Evolutionary conservation across 2,113 vertebrate genomes (phyloP).

Genomic region (Micromys minutus): DNA sequence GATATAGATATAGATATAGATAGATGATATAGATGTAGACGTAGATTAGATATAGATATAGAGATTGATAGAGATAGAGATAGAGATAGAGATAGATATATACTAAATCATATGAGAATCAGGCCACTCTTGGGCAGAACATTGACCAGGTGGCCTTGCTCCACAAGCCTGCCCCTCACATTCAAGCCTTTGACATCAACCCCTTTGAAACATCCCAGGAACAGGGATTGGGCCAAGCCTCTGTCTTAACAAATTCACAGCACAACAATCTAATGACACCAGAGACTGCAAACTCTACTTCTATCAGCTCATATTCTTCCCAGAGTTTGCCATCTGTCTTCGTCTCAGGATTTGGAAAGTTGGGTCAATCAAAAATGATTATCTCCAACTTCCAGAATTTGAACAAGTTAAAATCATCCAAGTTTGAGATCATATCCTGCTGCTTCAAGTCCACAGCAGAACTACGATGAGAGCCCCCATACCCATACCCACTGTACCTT

Average conservation of each 20-base stretch:
- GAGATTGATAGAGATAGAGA: too few relatives aligned
- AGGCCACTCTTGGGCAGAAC: constrained; percentile 75
- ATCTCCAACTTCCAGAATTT: constrained; percentile 88
- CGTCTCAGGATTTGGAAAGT: constrained; percentile 92
- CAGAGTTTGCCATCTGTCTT: constrained; percentile 91
- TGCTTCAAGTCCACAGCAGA: constrained; percentile 83
- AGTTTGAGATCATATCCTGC: constrained; percentile 87
- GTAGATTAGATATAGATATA: background rate
- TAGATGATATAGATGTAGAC: background rate
- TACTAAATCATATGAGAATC: too few relatives aligned
- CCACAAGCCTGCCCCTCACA: constrained; percentile 87
- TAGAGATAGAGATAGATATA: too few relatives aligned
- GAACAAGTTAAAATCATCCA: constrained; percentile 90
- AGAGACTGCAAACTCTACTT: constrained; percentile 88
- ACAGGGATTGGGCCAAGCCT: constrained; percentile 92
- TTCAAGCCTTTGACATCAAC: constrained; percentile 85
- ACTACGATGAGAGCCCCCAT: constrained; percentile 73
- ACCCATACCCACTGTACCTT: too few relatives aligned
- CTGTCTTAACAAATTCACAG: constrained; percentile 98
- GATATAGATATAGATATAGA: background rate
- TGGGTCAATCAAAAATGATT: constrained; percentile 88
- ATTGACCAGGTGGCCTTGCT: constrained; percentile 90
- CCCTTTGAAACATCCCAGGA: constrained; percentile 88
- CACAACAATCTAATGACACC: constrained; percentile 86
- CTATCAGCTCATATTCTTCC: constrained; percentile 90